Conservation (phyloP, 2,113 vertebrate genomes). For the Trochalopteron elliotii region DNA sequence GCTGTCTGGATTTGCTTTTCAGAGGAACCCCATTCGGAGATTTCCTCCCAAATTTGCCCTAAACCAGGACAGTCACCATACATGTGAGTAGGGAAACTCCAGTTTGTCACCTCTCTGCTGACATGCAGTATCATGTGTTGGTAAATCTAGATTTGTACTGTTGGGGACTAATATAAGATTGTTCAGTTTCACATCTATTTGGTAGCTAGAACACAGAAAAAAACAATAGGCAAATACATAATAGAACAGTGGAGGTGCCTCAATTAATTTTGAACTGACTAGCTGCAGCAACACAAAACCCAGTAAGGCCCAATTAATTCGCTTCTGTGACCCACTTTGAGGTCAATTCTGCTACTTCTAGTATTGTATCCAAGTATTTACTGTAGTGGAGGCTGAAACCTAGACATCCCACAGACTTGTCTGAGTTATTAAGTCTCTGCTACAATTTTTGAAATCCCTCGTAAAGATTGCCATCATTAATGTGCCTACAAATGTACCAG, state of each 20-base stretch:
- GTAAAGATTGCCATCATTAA: background rate
- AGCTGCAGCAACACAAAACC: background rate
- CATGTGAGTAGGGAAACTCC: background rate
- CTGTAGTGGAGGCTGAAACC: background rate
- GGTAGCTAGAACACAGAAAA: background rate
- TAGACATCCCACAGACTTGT: background rate
- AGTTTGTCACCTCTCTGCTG: background rate
- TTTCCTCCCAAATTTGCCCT: too few species aligned
- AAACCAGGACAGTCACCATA: too few species aligned
- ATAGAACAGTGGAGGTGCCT: background rate
- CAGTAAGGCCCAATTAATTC: background rate
- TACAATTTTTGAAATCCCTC: background rate
- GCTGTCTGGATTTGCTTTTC: too few species aligned
- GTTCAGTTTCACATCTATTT: background rate
- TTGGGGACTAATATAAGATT: background rate
- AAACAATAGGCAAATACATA: accelerated
- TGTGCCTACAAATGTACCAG: background rate
- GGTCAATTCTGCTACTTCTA: background rate
- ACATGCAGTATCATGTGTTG: background rate
- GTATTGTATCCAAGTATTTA: background rate
- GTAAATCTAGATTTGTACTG: background rate
- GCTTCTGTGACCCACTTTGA: background rate
- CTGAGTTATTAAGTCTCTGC: background rate
- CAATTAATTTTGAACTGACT: background rate
- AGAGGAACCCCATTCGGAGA: too few species aligned